Evolutionary conservation across 35 echinoderm and acorn worm genomes (phyloP).

Genomic region (Stichopus chloronotus): DNA sequence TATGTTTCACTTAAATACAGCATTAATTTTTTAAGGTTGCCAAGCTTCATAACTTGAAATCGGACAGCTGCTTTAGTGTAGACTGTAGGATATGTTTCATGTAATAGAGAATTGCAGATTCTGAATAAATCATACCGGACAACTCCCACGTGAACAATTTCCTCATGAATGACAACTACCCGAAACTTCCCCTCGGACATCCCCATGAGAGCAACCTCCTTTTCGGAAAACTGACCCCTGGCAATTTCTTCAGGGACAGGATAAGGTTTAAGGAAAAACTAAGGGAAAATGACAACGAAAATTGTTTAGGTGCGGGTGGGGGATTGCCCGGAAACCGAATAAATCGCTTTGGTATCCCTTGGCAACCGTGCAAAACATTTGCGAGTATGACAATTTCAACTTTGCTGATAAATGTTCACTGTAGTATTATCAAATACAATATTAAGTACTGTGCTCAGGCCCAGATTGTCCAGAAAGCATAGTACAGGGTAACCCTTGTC

Average conservation of each 20-base stretch:
- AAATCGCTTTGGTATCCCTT: background rate
- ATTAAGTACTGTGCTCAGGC: no score
- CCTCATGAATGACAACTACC: background rate
- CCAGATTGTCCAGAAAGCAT: no score
- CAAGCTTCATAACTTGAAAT: no score
- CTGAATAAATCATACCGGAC: background rate
- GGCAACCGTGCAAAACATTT: background rate
- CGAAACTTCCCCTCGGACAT: background rate
- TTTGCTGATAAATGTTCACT: no score
- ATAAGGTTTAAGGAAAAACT: background rate
- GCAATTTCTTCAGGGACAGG: background rate
- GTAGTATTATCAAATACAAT: no score
- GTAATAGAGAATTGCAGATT: no score
- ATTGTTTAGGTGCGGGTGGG: background rate
- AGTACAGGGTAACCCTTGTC: no score
- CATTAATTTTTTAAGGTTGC: no score
- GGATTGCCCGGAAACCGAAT: background rate
- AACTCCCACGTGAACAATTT: conserved; percentile 2
- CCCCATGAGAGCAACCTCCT: background rate
- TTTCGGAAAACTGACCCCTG: background rate
- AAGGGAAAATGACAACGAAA: no score
- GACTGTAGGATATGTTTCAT: no score
- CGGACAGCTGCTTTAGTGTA: no score
- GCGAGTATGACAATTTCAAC: background rate
- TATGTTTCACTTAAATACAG: no score